Evolutionary conservation across 2,888 invertebrate species (phyloP), one percentile per base, ranked within the genome.

Genomic region (Ethmia dodecea): DNA sequence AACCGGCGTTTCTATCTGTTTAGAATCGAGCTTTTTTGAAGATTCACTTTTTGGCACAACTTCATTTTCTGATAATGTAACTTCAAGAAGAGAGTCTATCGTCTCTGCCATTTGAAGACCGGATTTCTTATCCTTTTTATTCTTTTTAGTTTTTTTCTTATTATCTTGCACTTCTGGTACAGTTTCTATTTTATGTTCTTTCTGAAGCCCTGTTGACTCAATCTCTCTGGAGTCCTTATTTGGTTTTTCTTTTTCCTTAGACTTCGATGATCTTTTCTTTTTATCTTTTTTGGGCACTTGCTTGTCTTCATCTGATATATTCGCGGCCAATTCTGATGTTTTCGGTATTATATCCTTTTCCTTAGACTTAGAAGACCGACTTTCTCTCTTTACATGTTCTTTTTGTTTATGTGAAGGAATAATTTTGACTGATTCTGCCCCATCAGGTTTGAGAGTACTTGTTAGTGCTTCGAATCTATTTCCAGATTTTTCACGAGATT

Each of bases 381-480:
- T 65, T 45, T 72, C 79, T 39, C 71, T 62, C 42, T 54, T 66
- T 4, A 37, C 24, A 14, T 37, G 40, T 38, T 53, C 45, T 37
- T 62, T 68, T 37, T 61, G 63, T 18, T 65, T 60, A 28, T 64
- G 61, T 12, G 56, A 57, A 18, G 42, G 43, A 27, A 27, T 47
- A 29, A 41, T 61, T 41, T 50, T 48, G 24, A 52, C 32, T 3
- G 54, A 43, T 41, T 69, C 64, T 8, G 38, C 33, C 20, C 63
- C 53, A 22, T 71, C 71, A 25, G 55, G 43, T 41, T 70, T 73
- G 5, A 76, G 43, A 8, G 60, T 62, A 28, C 48, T 61, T 28
- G 63, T 62, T 3, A 84, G 52, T 30, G 71, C 63, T 48, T 78
- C 71, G 45, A 75, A 74, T 63, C 70, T 69, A 40, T 84, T 83